Conservation (phyloP, 2,888 invertebrate species). For the Heterodera filipjevi region DNA sequence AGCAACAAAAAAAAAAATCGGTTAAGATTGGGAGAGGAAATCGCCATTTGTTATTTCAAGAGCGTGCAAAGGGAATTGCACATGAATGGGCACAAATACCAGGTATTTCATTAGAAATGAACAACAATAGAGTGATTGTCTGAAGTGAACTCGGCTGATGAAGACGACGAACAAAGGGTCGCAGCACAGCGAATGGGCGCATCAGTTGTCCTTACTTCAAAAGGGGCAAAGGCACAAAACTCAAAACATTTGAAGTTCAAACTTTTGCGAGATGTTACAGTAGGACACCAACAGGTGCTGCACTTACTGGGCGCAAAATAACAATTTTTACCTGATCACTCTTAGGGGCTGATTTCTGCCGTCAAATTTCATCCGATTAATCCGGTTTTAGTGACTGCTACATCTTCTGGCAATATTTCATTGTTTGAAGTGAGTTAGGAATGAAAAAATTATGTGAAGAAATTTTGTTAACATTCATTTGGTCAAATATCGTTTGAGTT, state of each 20-base stretch:
- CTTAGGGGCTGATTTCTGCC: conserved; percentile 11
- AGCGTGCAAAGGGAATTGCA: background rate
- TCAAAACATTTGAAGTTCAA: conserved; percentile 28
- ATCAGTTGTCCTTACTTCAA: conserved; percentile 11
- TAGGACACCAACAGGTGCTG: conserved; percentile 34
- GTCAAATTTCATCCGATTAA: conserved; percentile 44
- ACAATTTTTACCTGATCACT: background rate
- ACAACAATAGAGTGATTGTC: too few species aligned
- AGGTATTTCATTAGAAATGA: background rate
- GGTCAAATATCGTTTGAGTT: background rate
- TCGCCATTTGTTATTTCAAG: background rate
- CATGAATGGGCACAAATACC: conserved; percentile 29
- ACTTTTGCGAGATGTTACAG: conserved; percentile 34
- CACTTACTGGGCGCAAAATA: background rate
- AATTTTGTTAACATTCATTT: too few species aligned
- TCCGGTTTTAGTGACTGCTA: conserved; percentile 43
- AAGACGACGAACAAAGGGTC: conserved; percentile 28
- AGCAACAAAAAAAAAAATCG: background rate
- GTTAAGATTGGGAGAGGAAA: background rate
- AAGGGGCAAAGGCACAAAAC: conserved; percentile 25
- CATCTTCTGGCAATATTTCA: conserved; percentile 27
- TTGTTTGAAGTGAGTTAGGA: conserved; percentile 37
- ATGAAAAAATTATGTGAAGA: too few species aligned
- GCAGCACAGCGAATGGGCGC: conserved; percentile 33
- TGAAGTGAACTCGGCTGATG: conserved; percentile 29